Base-by-base conservation (phyloP, 1,140 invertebrate species). In the Hypsibius dujardini region DNA sequence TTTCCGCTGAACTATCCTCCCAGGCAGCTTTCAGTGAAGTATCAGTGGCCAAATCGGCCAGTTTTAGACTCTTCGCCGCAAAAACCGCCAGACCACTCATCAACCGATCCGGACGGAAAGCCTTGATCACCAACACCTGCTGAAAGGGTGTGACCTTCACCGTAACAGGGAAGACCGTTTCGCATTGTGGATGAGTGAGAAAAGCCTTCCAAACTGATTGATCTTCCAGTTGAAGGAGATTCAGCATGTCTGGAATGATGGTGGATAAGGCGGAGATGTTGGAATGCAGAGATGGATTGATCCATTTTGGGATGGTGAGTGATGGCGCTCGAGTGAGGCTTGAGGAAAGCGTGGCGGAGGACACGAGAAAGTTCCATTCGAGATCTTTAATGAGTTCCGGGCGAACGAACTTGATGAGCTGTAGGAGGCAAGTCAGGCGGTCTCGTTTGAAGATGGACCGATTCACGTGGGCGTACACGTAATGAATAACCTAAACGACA, bases 21-120 rank as follows among this genome's bases (percentile, higher is more conserved):
- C 12, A 67, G 3, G 45, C 7, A 3, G 7, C 42, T 67, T 14
- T 67, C 62, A 67, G 42, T 42, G 62, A 14, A 7, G 62, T 67
- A 67, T 67, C 62, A 12, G 42, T 42, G 3, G 62, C 7, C 62
- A 67, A 42, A 67, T 67, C 62, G 3, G 62, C 7, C 12, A 67
- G 62, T 42, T 67, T 67, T 42, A 67, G 42, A 7, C 62, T 42
- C 42, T 67, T 67, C 7, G 7, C 62, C 62, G 45, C 84, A 78
- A 90, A 90, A 70, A 84, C 81, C 0, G 81, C 81, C 76, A 94
- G 84, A 28, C 85, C 84, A 2, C 84, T 84, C 62, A 88, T 83
- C 7, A 94, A 79, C 62, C 89, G 79, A 79, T 95, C 91, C 1
- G 92, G 90, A 72, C 89, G 82, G 2, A 92, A 80, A 1, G 87